Base-by-base conservation (phyloP, 2,888 invertebrate species). In the Erpobdella octoculata region DNA sequence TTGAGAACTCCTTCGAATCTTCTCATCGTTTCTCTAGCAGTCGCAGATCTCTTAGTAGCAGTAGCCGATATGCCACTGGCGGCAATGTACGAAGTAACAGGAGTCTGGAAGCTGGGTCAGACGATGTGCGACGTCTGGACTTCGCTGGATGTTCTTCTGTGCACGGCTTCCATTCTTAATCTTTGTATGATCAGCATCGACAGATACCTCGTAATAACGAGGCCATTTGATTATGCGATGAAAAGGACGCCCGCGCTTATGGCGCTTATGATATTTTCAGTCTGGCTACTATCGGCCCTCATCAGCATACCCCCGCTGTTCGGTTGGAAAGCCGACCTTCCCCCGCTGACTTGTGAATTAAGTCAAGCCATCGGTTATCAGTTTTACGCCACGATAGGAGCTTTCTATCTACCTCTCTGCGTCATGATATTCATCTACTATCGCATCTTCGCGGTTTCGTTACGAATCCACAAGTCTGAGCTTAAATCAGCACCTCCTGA, bases 371-470 rank as follows among this genome's bases (percentile, higher is more conserved):
- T 93, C 82, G 91, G 90, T 76, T 97, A 97, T 84, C 97, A 97
- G 86, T 91, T 97, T 80, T 97, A 96, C 85, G 97, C 97, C 75
- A 86, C 86, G 18, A 78, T 86, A 41, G 83, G 91, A 78, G 80
- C 96, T 78, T 98, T 98, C 86, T 98, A 98, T 86, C 89, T 95
- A 80, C 97, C 97, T 15, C 86, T 96, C 75, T 87, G 90, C 76
- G 93, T 96, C 76, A 97, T 98, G 96, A 89, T 97, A 73, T 89
- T 93, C 78, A 93, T 98, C 61, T 97, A 98, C 85, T 93, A 91
- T 84, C 93, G 93, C 85, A 97, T 98, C 71, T 74, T 74, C 59
- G 71, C 70, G 53, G 73, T 74, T 38, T 74, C 75, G 35, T 78
- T 80, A 9, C 76, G 79, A 41, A 79, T 81, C 41, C 79, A 79